Evolutionary conservation across 1,140 invertebrate species (phyloP).

Genomic region (Manduca sexta): DNA sequence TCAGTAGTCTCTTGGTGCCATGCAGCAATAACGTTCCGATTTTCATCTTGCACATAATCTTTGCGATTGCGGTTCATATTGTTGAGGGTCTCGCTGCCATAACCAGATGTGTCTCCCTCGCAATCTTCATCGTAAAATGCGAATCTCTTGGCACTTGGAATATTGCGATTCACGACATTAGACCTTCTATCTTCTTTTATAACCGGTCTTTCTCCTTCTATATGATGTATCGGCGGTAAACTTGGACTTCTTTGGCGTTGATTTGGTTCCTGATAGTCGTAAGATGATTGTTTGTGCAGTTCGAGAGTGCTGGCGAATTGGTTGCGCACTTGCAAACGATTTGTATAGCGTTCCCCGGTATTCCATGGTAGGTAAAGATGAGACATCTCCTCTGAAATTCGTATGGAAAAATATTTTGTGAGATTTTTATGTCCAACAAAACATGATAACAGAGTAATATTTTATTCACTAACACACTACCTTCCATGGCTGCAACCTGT

Average conservation of each 20-base stretch:
- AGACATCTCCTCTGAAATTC: slow-evolving; percentile 65
- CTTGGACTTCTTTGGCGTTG: slow-evolving; percentile 74
- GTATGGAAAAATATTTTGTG: not conserved
- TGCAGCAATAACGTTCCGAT: slow-evolving; percentile 40
- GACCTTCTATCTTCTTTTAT: slow-evolving; percentile 38
- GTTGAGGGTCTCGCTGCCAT: slow-evolving; percentile 79
- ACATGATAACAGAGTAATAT: not conserved
- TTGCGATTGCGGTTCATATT: slow-evolving; percentile 47
- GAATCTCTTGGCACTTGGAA: slow-evolving; percentile 58
- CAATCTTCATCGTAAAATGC: slow-evolving; percentile 74
- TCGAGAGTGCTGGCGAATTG: slow-evolving; percentile 67
- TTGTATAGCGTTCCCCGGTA: slow-evolving; percentile 53
- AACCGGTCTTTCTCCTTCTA: slow-evolving; percentile 39
- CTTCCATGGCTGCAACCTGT: slow-evolving; percentile 41
- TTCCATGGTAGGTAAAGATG: slow-evolving; percentile 64
- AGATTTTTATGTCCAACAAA: too few relatives aligned
- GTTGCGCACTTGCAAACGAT: slow-evolving; percentile 59
- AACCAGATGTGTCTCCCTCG: slow-evolving; percentile 81
- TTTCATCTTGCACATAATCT: slow-evolving; percentile 32
- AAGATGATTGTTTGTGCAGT: slow-evolving; percentile 60
- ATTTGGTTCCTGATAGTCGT: slow-evolving; percentile 56
- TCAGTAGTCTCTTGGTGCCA: slow-evolving; percentile 52
- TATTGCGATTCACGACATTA: slow-evolving; percentile 48
- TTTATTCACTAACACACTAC: slow-evolving; percentile 7
- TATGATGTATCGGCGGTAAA: slow-evolving; percentile 74